Base-by-base conservation (phyloP, 2,797 vertebrate species). In the Sarcoramphus papa region DNA sequence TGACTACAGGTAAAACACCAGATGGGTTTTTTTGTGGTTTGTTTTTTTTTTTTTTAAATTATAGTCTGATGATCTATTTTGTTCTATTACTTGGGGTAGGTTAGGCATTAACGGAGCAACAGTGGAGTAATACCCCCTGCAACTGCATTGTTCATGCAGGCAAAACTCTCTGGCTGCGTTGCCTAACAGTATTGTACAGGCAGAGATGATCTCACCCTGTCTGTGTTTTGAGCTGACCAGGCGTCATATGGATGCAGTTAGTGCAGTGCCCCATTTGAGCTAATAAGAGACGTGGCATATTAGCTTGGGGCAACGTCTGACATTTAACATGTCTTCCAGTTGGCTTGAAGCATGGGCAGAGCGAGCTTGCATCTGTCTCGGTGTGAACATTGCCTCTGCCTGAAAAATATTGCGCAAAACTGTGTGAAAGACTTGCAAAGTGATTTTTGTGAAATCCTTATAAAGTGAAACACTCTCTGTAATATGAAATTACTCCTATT, bases 141-240 rank as follows among this genome's bases (percentile, higher is more conserved):
- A 45, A 56, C 33, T 70, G 51, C 68, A 25, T 51, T 79, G 63
- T 21, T 89, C 33, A 2, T 43, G 87, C 89, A 92, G 81, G 73
- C 51, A 85, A 27, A 94, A 12, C 43, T 63, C 41, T 73, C 43
- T 54, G 67, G 28, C 64, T 70, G 68, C 1, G 1, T 14, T 85
- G 56, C 88, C 82, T 35, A 19, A 12, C 35, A 31, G 48, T 11
- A 7, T 18, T 90, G 79, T 40, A 11, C 68, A 59, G 85, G 93
- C 86, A 78, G 88, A 35, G 84, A 78, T 93, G 82, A 95, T 74
- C 92, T 96, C 93, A 78, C 57, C 69, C 79, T 68, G 88, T 57
- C 90, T 85, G 64, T 1, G 13, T 83, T 93, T 86, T 41, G 65
- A 81, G 92, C 94, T 95, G 95, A 94, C 85, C 92, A 84, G 64